Percentiles rank a stretch among this genome's conserved stretches.
These are phyloP conservation scores for Cataglyphis albicans DNA, from an alignment of 2,888 invertebrate genomes.

Conservation along the genomic window DNA sequence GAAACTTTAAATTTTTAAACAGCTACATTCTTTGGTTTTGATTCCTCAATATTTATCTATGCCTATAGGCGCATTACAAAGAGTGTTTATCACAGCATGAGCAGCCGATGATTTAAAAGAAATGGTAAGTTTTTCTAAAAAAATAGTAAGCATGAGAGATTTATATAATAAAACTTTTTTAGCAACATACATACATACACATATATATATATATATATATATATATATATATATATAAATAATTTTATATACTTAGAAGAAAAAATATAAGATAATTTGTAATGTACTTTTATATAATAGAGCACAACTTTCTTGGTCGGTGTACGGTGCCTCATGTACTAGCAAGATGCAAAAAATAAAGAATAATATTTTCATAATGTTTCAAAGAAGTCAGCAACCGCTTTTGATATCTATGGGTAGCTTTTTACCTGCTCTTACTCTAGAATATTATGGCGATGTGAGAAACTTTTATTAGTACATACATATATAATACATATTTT, in stretches of 20 bases:
- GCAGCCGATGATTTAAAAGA: neutral
- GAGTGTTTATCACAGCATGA: neutral
- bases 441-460: conserved; percentile 70
- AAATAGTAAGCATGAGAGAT: neutral
- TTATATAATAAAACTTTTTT: too few species aligned
- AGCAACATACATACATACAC: too few species aligned
- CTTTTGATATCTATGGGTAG: conserved; percentile 59
- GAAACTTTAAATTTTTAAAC: neutral
- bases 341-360: conserved; percentile 63
- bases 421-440: conserved; percentile 64
- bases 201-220: too few species aligned
- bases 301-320: conserved; percentile 61
- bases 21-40: neutral
- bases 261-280: neutral
- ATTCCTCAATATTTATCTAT: neutral
- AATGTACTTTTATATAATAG: conserved; percentile 55
- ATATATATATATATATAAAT: too few species aligned
- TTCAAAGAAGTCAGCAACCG: conserved; percentile 66
- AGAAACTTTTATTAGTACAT: conserved; percentile 11
- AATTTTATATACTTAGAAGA: neutral
- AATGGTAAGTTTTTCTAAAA: neutral
- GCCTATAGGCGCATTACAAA: neutral
- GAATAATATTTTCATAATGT: conserved; percentile 58
- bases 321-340: conserved; percentile 68
- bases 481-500: neutral